A percentile compares a stretch with the other conserved stretches of the same genome.
phyloP scores from a whole-genome alignment of 2,797 vertebrate species.

The Catamblyrhynchus diadema region DNA sequence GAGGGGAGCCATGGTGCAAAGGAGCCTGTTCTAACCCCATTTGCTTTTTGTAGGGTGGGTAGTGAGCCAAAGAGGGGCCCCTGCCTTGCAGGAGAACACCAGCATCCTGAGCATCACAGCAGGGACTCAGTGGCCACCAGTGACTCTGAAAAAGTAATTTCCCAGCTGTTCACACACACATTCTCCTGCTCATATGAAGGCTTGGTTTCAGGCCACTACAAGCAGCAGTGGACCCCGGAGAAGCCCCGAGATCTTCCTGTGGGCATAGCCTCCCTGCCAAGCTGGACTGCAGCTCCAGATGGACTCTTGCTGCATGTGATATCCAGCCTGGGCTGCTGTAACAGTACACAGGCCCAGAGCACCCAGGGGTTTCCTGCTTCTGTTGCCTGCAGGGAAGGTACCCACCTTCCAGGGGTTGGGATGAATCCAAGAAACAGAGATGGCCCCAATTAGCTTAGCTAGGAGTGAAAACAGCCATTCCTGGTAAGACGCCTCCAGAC shows the following conservation, averaged over 20 bases:
- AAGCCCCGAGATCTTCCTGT: not conserved
- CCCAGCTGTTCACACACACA: not conserved
- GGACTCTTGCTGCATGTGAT: not conserved
- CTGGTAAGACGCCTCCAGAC: conserved; percentile 48
- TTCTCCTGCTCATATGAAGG: not conserved
- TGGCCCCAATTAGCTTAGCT: conserved; percentile 56
- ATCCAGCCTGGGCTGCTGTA: not conserved
- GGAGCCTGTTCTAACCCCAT: not conserved
- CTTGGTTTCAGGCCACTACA: not conserved
- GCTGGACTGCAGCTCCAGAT: not conserved
- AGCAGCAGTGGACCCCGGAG: rapidly evolving
- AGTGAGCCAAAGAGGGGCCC: not conserved
- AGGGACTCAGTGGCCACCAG: not conserved
- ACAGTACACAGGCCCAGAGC: not conserved
- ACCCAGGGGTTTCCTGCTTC: not conserved
- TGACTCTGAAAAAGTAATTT: not conserved
- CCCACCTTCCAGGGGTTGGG: conserved; percentile 56
- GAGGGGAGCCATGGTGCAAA: not conserved
- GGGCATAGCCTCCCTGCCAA: not conserved
- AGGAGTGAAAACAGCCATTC: conserved; percentile 59
- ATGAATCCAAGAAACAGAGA: conserved; percentile 50
- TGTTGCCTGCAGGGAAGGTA: conserved; percentile 48
- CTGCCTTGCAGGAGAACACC: not conserved
- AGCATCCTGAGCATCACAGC: not conserved
- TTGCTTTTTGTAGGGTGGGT: not conserved